Percentiles rank a stretch among this genome's conserved stretches.
Conservation (phyloP, 2,113 vertebrate species). For the Poeciliopsis turrubarensis region DNA sequence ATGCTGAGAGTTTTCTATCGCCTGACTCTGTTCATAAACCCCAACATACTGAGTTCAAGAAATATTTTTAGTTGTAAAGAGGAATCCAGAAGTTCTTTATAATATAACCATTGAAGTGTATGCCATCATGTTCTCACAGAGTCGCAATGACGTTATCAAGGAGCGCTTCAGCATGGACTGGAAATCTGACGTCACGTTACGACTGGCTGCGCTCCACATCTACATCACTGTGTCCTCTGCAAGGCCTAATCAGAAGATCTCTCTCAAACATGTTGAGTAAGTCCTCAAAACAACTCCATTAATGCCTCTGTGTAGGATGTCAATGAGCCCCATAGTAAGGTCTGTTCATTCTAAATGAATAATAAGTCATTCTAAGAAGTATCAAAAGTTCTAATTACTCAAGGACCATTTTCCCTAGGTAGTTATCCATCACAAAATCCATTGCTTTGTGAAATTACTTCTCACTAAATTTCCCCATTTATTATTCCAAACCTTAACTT, state of each 20-base stretch:
- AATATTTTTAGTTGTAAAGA: not conserved
- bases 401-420: conserved; percentile 43
- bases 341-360: conserved; percentile 58
- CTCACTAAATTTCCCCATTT: conserved; percentile 49
- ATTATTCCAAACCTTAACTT: conserved; percentile 47
- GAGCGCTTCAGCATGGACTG: conserved; percentile 93
- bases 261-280: conserved; percentile 98
- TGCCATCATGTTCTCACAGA: conserved; percentile 77
- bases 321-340: conserved; percentile 21
- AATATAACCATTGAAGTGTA: not conserved
- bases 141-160: conserved; percentile 96
- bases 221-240: conserved; percentile 97
- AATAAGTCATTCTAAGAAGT: conserved; percentile 49
- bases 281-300: conserved; percentile 66
- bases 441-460: conserved; percentile 59
- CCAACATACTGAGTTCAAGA: not conserved
- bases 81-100: not conserved
- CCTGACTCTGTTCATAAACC: not conserved
- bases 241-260: conserved; percentile 96
- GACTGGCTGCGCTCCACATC: conserved; percentile 94
- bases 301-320: conserved; percentile 18
- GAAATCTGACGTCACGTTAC: conserved; percentile 92
- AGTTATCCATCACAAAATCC: conserved; percentile 24
- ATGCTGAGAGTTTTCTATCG: not conserved
- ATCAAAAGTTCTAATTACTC: conserved; percentile 55